These are phyloP conservation scores for Plusia festucae DNA, from an alignment of 2,888 invertebrate genomes.

Conservation along the genomic window DNA sequence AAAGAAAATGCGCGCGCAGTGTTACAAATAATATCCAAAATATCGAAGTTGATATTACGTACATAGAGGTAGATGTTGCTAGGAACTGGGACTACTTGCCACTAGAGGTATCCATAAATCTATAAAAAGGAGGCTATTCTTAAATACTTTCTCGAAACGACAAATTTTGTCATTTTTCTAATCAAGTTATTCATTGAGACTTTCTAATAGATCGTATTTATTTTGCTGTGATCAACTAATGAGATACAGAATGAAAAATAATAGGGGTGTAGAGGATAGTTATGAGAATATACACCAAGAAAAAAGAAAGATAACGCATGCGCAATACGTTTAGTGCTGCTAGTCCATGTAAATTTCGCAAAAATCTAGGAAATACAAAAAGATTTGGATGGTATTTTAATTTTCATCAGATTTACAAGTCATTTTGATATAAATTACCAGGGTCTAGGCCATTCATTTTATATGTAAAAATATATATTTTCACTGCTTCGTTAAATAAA, in stretches of 20 bases:
- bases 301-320: slow-evolving; percentile 60
- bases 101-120: slow-evolving; percentile 32
- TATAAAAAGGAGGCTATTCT: slow-evolving; percentile 37
- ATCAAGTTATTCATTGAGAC: background rate
- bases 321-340: slow-evolving; percentile 33
- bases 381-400: background rate
- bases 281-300: slow-evolving; percentile 43
- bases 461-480: too few relatives aligned
- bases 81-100: background rate
- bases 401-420: too few relatives aligned
- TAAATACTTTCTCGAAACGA: background rate
- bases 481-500: too few relatives aligned
- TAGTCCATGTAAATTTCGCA: background rate
- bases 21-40: background rate
- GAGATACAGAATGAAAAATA: too few relatives aligned
- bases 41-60: background rate
- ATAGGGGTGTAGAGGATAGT: slow-evolving; percentile 3
- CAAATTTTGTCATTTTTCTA: background rate
- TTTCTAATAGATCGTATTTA: background rate
- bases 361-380: background rate
- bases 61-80: background rate
- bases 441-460: too few relatives aligned
- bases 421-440: too few relatives aligned
- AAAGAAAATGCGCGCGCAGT: slow-evolving; percentile 7
- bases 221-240: background rate